Conservation (phyloP, 2,888 invertebrate genomes). For the Arctia plantaginis region DNA sequence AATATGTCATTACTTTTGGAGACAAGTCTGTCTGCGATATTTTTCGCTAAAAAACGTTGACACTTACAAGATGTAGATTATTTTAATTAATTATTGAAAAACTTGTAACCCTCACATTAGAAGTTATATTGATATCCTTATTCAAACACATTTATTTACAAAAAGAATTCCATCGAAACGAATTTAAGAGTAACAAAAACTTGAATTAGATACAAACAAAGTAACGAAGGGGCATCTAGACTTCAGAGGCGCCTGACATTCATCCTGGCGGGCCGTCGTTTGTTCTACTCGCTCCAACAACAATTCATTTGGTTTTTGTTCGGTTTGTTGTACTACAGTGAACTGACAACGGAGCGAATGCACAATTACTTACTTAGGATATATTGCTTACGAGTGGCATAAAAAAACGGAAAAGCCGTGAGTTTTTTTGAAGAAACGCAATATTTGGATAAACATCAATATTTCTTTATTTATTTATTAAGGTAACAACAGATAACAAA, state of each 20-base stretch:
- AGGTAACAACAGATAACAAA: too few relatives aligned
- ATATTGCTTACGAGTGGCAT: slow-evolving; percentile 34
- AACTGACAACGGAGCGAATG: slow-evolving; percentile 43
- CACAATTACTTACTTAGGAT: slow-evolving; percentile 50
- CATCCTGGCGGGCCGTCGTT: slow-evolving; percentile 32
- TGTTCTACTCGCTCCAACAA: slow-evolving; percentile 29
- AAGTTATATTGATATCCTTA: not conserved
- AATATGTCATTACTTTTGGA: not conserved
- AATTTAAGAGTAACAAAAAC: slow-evolving; percentile 24
- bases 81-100: too few relatives aligned
- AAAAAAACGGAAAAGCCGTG: not conserved
- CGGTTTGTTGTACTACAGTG: slow-evolving; percentile 36
- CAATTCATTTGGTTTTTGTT: slow-evolving; percentile 51
- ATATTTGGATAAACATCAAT: too few relatives aligned
- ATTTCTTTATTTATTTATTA: too few relatives aligned
- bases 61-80: too few relatives aligned
- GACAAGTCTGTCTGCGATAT: not conserved
- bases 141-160: not conserved
- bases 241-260: slow-evolving; percentile 31
- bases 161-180: not conserved
- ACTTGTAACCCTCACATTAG: not conserved
- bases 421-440: not conserved
- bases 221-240: slow-evolving; percentile 25
- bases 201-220: slow-evolving; percentile 39
- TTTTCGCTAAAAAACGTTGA: too few relatives aligned